Percentiles rank a stretch among this genome's conserved stretches.
These are phyloP conservation scores for Rhabdophis nuchalis DNA, from an alignment of 2,797 vertebrate genomes.

Conservation along the genomic window DNA sequence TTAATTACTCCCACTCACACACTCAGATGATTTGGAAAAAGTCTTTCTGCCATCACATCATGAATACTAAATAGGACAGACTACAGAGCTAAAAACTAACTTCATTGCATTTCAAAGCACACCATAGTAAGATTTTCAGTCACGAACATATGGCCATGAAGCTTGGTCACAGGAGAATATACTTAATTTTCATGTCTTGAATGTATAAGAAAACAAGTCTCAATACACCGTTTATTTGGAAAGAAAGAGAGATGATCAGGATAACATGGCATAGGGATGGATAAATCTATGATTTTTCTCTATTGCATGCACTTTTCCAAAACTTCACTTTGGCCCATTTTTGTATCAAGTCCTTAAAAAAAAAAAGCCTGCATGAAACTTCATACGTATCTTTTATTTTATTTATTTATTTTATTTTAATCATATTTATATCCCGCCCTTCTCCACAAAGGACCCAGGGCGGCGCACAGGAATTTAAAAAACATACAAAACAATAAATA, in stretches of 20 bases:
- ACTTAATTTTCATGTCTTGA: background rate
- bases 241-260: background rate
- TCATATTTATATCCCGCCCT: too few species aligned
- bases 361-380: background rate
- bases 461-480: too few species aligned
- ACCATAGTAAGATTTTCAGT: slow-evolving; percentile 2
- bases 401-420: too few species aligned
- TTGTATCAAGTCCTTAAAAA: background rate
- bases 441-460: too few species aligned
- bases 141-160: slow-evolving; percentile 9
- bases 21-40: slow-evolving; percentile 45
- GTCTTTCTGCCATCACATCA: slow-evolving; percentile 29
- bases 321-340: background rate
- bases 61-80: slow-evolving; percentile 46
- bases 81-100: slow-evolving; percentile 23
- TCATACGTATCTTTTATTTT: background rate
- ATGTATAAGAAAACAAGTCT: background rate
- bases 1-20: slow-evolving; percentile 55
- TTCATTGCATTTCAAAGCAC: slow-evolving; percentile 33
- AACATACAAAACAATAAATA: too few species aligned
- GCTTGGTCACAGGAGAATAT: background rate
- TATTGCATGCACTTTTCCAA: background rate
- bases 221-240: background rate
- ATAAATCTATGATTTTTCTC: background rate
- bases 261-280: background rate